A percentile compares a stretch with the other conserved stretches of the same genome.
Evolutionary conservation across 2,113 vertebrate genomes (phyloP).

Genomic region (Hepsetus odoe): DNA sequence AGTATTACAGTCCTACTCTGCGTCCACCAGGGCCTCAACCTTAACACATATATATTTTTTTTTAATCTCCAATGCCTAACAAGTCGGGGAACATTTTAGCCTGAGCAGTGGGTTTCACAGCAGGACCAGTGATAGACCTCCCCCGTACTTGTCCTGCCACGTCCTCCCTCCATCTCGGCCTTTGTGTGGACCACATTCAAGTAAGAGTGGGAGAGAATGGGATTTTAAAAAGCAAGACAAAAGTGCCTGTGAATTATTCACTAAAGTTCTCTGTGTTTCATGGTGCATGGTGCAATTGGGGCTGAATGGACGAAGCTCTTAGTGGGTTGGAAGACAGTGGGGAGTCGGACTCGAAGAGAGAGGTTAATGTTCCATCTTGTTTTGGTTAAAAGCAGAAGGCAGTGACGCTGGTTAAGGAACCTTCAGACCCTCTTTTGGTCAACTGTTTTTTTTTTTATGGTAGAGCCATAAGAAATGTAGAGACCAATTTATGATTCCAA

Average conservation of each 20-base stretch:
- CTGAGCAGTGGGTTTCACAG: slow-evolving; percentile 18
- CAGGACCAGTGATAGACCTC: slow-evolving; percentile 5
- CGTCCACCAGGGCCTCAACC: not conserved
- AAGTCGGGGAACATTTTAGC: slow-evolving; percentile 5
- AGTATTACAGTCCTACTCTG: not conserved
- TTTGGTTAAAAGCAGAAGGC: slow-evolving; percentile 5
- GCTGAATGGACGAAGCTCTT: slow-evolving; percentile 26
- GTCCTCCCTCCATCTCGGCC: slow-evolving; percentile 11
- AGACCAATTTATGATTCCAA: no score
- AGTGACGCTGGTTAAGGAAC: slow-evolving; percentile 1
- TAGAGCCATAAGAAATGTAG: not conserved
- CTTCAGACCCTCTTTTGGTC: slow-evolving; percentile 5
- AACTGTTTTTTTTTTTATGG: not conserved
- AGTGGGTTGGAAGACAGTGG: slow-evolving; percentile 12
- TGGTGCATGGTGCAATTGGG: not conserved
- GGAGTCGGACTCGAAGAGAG: slow-evolving; percentile 23
- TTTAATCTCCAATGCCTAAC: not conserved
- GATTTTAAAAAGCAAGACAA: slow-evolving; percentile 37
- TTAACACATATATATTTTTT: not conserved
- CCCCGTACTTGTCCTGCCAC: not conserved
- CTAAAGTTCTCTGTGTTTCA: slow-evolving; percentile 28
- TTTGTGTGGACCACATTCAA: slow-evolving; percentile 34
- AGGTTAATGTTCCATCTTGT: slow-evolving; percentile 29
- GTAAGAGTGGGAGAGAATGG: slow-evolving; percentile 2
- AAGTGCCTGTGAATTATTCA: slow-evolving; percentile 38